These are phyloP conservation scores for Argentina silus DNA, from an alignment of 2,797 vertebrate genomes.

Conservation along the genomic window DNA sequence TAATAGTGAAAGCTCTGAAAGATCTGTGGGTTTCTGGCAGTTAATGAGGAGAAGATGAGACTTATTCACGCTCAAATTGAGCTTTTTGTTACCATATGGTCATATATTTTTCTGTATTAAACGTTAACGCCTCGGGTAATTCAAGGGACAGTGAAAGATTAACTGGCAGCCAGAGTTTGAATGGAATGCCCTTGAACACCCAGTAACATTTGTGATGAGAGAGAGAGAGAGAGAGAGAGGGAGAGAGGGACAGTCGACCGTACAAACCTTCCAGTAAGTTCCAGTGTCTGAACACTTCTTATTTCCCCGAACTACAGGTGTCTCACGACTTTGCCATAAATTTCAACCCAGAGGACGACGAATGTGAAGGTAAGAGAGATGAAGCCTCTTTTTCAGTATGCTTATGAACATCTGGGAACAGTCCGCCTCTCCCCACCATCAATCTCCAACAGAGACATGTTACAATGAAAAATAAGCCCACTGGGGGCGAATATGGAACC, in stretches of 20 bases:
- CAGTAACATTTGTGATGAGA: background rate
- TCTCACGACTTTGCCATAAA: constrained; percentile 98
- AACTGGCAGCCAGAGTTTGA: background rate
- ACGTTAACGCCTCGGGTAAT: background rate
- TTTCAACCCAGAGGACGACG: constrained; percentile 92
- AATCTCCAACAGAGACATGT: constrained; percentile 9
- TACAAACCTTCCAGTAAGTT: constrained; percentile 7
- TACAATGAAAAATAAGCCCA: constrained; percentile 7
- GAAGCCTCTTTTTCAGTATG: background rate
- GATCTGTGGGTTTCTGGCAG: background rate
- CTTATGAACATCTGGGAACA: constrained; percentile 8
- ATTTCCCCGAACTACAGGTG: constrained; percentile 77
- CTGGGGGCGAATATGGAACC: constrained; percentile 6
- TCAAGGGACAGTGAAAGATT: background rate
- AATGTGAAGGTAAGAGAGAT: constrained; percentile 89
- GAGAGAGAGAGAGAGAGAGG: background rate
- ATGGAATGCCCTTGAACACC: background rate
- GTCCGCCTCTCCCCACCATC: constrained; percentile 6
- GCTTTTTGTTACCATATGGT: background rate
- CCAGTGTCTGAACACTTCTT: constrained; percentile 21
- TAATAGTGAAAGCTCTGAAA: background rate
- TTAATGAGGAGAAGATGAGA: background rate
- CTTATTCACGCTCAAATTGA: background rate
- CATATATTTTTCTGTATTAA: background rate
- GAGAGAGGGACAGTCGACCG: background rate